Base-by-base conservation (phyloP, 2,797 vertebrate species). In the Acanthornis magna region DNA sequence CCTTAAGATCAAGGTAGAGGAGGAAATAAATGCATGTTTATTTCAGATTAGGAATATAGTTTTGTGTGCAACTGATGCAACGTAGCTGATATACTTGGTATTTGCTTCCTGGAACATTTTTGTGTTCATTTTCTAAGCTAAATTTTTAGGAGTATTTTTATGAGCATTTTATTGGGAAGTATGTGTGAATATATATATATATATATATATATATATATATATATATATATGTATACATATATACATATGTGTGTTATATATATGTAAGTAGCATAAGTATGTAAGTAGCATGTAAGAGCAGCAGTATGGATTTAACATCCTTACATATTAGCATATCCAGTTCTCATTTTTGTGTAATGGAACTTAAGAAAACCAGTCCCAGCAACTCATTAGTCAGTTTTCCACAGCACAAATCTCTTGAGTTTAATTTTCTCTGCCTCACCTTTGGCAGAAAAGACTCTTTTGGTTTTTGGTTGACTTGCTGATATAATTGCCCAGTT, bases 141-240 rank as follows among this genome's bases (percentile, higher is more conserved):
- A 66, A 30, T 58, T 93, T 87, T 72, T 13, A 27, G 9, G 21
- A 50, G 16, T 40, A 45, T 77, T 91, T 89, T 34, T 45, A 7
- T 25, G 3, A 48, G 14, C 16, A 11, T 72, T 81, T 93, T 85
- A 38, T 3, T 83, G 51, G 63, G 61, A 65, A 48, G 8, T 47
- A 3, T 34, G 7, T 74, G 9, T 38, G 43, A 32, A 14, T 29
- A 13, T 34, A 5, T 50, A 8, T 38, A 14, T 51, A 17, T 29
- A 1, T 43, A 5, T 58, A 1, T 43, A 5, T 58, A 14, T 29
- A 13, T 40, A 5, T 50, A n/a, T n/a, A n/a, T n/a, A n/a, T n/a
- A n/a, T n/a, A n/a, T n/a, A 8, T 38, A 14, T 51, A 17, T 38
- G 1, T 43, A 5, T 58, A 7, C 5, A 16, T 67, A 11, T 9